These are phyloP conservation scores for Sebastiscus tertius DNA, from an alignment of 2,797 vertebrate genomes.

Conservation along the genomic window DNA sequence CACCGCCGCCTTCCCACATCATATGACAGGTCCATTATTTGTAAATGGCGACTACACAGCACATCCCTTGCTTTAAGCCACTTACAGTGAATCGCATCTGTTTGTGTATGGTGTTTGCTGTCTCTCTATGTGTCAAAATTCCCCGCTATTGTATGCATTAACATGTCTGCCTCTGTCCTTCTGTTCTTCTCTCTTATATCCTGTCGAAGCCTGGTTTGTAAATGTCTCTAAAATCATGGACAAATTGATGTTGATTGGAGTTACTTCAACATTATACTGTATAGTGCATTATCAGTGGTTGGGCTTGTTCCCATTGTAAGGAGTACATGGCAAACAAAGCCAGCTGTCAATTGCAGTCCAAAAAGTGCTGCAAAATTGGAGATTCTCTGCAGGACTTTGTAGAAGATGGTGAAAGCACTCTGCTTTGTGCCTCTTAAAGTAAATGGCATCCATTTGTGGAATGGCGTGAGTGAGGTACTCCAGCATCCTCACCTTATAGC, in stretches of 20 bases:
- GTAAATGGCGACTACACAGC: constrained; percentile 72
- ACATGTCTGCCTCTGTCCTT: constrained; percentile 22
- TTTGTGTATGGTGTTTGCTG: constrained; percentile 43
- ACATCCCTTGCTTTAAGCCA: constrained; percentile 58
- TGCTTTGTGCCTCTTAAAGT: constrained; percentile 35
- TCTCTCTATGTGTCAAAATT: constrained; percentile 41
- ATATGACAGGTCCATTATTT: constrained; percentile 77
- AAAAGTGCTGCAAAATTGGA: constrained; percentile 46
- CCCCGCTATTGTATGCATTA: constrained; percentile 20
- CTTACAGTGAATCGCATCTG: constrained; percentile 58
- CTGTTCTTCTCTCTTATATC: constrained; percentile 3
- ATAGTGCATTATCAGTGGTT: constrained; percentile 28
- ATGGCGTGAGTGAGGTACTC: constrained; percentile 9
- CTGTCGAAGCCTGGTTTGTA: constrained; percentile 10
- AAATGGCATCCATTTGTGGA: constrained; percentile 52
- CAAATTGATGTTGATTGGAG: constrained; percentile 27
- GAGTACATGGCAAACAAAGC: constrained; percentile 25
- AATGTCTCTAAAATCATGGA: constrained; percentile 42
- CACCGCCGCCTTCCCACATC: constrained; percentile 51
- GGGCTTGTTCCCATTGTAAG: neutral
- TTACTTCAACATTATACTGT: neutral
- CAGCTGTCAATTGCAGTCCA: constrained; percentile 23
- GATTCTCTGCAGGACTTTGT: constrained; percentile 31
- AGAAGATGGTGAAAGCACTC: constrained; percentile 35
- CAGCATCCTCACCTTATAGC: constrained; percentile 7